Evolutionary conservation across 1,140 invertebrate species (phyloP).

Genomic region (Achatina immaculata): DNA sequence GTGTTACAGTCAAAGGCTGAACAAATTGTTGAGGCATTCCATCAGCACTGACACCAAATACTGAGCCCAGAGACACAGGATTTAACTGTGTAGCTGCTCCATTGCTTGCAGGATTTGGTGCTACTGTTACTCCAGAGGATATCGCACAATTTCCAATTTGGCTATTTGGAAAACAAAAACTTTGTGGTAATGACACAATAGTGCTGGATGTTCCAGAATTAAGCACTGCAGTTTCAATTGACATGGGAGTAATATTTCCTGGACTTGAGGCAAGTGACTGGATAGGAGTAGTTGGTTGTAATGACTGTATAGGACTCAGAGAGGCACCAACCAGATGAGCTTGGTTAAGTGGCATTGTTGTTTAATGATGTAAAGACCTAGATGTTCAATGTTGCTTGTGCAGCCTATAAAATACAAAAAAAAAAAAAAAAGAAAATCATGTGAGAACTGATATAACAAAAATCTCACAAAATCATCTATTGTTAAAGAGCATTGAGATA

Average conservation of each 20-base stretch:
- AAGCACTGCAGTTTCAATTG: slow-evolving; percentile 21
- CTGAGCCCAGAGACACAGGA: slow-evolving; percentile 20
- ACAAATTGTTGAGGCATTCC: slow-evolving; percentile 41
- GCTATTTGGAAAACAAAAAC: slow-evolving; percentile 40
- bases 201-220: slow-evolving; percentile 12
- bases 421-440: too few species aligned
- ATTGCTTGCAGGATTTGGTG: slow-evolving; percentile 2
- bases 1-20: slow-evolving; percentile 42
- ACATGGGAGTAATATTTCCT: slow-evolving; percentile 5
- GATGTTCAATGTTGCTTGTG: not conserved
- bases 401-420: too few species aligned
- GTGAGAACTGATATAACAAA: too few species aligned
- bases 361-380: not conserved
- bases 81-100: slow-evolving; percentile 25
- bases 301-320: not conserved
- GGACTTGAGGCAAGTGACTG: slow-evolving; percentile 18
- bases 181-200: slow-evolving; percentile 41
- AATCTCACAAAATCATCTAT: too few species aligned
- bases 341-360: slow-evolving; percentile 27
- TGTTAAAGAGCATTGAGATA: too few species aligned
- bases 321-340: slow-evolving; percentile 12
- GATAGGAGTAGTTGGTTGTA: not conserved
- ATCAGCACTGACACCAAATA: slow-evolving; percentile 19
- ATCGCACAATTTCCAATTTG: slow-evolving; percentile 27
- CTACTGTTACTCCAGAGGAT: slow-evolving; percentile 40